Percentiles rank a stretch among this genome's conserved stretches.
These are phyloP conservation scores for Melipona bicolor DNA, from an alignment of 2,888 invertebrate species.

Conservation along the genomic window DNA sequence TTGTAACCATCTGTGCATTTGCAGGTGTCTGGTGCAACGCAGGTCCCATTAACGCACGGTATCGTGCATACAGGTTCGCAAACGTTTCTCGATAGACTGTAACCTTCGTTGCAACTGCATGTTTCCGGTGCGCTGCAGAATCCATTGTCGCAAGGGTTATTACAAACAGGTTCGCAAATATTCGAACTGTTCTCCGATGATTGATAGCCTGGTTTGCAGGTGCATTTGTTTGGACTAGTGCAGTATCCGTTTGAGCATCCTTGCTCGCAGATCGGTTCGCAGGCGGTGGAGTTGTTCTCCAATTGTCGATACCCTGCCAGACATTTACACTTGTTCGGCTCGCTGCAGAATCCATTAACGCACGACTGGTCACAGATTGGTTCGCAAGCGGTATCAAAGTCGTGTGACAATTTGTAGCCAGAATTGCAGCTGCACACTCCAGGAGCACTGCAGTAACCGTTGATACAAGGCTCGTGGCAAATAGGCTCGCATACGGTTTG, in stretches of 20 bases:
- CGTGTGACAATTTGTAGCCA: slow-evolving; percentile 72
- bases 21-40: slow-evolving; percentile 76
- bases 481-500: slow-evolving; percentile 80
- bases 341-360: slow-evolving; percentile 84
- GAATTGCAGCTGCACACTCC: slow-evolving; percentile 66
- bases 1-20: slow-evolving; percentile 73
- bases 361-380: slow-evolving; percentile 82
- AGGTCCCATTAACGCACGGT: slow-evolving; percentile 83
- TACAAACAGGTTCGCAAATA: slow-evolving; percentile 84
- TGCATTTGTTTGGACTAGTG: slow-evolving; percentile 67
- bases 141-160: slow-evolving; percentile 76
- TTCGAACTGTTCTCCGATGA: slow-evolving; percentile 60
- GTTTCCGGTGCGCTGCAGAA: slow-evolving; percentile 82
- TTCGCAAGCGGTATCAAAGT: slow-evolving; percentile 68
- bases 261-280: neutral
- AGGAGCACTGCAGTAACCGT: slow-evolving; percentile 72
- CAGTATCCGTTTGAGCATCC: slow-evolving; percentile 70
- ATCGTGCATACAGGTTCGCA: slow-evolving; percentile 63
- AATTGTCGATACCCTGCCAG: neutral
- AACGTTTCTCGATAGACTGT: slow-evolving; percentile 80
- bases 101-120: slow-evolving; percentile 80
- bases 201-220: slow-evolving; percentile 82
- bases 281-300: neutral
- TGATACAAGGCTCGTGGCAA: slow-evolving; percentile 76
- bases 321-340: slow-evolving; percentile 71